Percentiles rank a stretch among this genome's conserved stretches.
Evolutionary conservation across 1,140 invertebrate species (phyloP).

Genomic region (Bombus terrestris): DNA sequence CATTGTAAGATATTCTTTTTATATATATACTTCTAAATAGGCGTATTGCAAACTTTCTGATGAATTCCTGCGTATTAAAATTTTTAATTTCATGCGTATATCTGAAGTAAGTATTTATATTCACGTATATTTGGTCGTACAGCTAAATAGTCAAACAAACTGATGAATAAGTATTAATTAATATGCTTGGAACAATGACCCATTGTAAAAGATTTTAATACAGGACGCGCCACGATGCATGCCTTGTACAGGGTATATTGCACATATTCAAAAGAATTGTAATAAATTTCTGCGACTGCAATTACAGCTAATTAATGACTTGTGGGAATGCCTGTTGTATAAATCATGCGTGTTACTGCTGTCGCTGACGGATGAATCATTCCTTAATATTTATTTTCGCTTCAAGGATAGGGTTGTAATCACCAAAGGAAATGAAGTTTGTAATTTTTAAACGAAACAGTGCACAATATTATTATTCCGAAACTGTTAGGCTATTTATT

Average conservation of each 20-base stretch:
- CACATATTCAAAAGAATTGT: conserved; percentile 18
- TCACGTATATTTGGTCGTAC: too few species aligned
- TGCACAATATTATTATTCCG: too few species aligned
- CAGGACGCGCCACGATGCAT: neutral
- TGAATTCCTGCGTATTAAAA: neutral
- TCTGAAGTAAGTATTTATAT: too few species aligned
- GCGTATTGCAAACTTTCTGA: neutral
- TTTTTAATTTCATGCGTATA: too few species aligned
- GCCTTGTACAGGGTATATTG: neutral
- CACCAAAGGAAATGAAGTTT: conserved; percentile 3
- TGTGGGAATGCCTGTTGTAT: conserved; percentile 17
- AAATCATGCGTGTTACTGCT: conserved; percentile 30
- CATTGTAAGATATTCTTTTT: too few species aligned
- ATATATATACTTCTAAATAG: too few species aligned
- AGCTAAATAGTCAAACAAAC: neutral
- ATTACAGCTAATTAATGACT: conserved; percentile 28
- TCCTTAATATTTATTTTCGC: conserved; percentile 5
- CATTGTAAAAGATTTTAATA: neutral
- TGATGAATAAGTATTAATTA: neutral
- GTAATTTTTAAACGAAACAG: neutral
- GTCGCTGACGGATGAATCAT: conserved; percentile 25
- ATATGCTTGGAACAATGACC: neutral
- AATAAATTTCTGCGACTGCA: conserved; percentile 25
- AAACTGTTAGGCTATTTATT: too few species aligned
- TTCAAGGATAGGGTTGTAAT: conserved; percentile 2